Base-by-base conservation (phyloP, 2,888 invertebrate species). In the Furcula furcula region DNA sequence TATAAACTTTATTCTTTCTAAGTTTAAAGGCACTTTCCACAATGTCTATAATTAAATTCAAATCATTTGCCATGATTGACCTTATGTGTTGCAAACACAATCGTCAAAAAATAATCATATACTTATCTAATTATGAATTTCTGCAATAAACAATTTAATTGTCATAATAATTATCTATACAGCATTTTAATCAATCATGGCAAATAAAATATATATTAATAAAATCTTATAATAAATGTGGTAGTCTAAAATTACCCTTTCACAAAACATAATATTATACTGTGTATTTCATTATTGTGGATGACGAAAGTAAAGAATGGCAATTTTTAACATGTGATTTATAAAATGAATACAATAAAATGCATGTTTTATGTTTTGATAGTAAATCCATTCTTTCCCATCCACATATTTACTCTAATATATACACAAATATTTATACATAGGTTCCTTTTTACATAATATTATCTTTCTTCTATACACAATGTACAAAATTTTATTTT, bases 11-110 rank as follows among this genome's bases (percentile, higher is more conserved):
- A 84, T 77, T 84, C 78, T 76, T 73, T 84, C 81, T 86, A 84
- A 80, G 74, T 81, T 80, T 78, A 85, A 88, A 87, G 88, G 88
- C 88, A 88, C 88, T 88, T 87, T 84, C 76, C 85, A 83, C 82
- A 86, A 80, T 85, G 74, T 84, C 80, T 83, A 84, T 80, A 60
- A 68, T 76, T 78, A 77, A 75, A 56, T 65, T 67, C 78, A 72
- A 57, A 52, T 64, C 56, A 74, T 68, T 72, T 76, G 76, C 79
- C 83, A 84, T 76, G 78, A 73, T 61, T 72, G 73, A 78, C 55
- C 37, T 52, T 59, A 60, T 40, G 34, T 35, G 43, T 42, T 46
- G 43, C 46, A 50, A 50, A 46, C 15, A 39, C 40, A 41, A 37
- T 41, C 29, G 41, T 42, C 33, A 42, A 48, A 34, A 43, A 32